Base-by-base conservation (phyloP, 2,113 vertebrate genomes). In the Tenebrosternarchus preto region DNA sequence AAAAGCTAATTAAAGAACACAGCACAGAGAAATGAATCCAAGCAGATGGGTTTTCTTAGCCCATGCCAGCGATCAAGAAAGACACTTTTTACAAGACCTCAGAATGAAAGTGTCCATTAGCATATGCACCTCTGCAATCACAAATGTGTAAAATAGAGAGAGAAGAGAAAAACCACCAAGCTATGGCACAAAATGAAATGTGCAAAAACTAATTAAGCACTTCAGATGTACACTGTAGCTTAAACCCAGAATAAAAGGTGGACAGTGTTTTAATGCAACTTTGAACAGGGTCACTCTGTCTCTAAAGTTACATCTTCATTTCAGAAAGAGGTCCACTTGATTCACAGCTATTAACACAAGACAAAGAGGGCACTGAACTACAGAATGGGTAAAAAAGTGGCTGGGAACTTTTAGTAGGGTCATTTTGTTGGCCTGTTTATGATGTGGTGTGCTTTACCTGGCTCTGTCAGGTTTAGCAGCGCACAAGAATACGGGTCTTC, bases 401-500 rank as follows among this genome's bases (percentile, higher is more conserved):
- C 8, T 60, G 20, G 59, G 24, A 60, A 60, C 43, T 50, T 50
- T 50, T 3, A 50, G 12, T 50, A 50, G 11, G 20, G 2, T 29
- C 16, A 71, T 16, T 55, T 29, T 71, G 43, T 71, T 8, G 17
- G 25, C 25, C 9, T 63, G 25, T 19, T 69, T 61, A 22, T 27
- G 63, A 69, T 29, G 6, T 43, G 7, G 33, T 29, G 5, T 59
- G n/a, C 2, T 33, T 72, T 92, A 98, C 97, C 95, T 92, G 95
- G 95, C 63, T 94, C 87, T 0, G 94, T 96, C 92, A 99, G 93
- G 92, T 99, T 98, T 83, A 98, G 93, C 55, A 95, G 93, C 60
- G 88, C 92, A 91, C 98, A 99, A 85, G 98, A 99, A 82, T 98
- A 99, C 0, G 94, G 95, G 50, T 99, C 96, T 84, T 98, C 97